Evolutionary conservation across 2,797 vertebrate species (phyloP).

Genomic region (Macroramphosus scolopax): DNA sequence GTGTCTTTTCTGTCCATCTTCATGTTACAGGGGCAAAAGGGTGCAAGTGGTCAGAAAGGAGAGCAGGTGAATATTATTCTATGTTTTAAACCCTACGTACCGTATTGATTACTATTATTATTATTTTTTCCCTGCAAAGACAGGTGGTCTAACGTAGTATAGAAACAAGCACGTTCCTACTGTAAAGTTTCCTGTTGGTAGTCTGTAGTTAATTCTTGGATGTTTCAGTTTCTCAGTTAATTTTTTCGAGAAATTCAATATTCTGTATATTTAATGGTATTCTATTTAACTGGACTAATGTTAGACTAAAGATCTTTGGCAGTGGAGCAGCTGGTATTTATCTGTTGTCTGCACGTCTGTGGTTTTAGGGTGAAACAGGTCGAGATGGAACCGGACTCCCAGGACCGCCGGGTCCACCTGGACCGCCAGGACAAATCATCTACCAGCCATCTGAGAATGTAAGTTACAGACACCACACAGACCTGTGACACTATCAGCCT

Average conservation of each 20-base stretch:
- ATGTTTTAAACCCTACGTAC: too few species aligned
- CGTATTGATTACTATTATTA: too few species aligned
- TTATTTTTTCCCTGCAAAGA: slow-evolving; percentile 6
- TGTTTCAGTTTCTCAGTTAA: too few species aligned
- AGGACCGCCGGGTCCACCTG: slow-evolving; percentile 86
- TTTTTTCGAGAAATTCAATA: too few species aligned
- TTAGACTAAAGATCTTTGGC: not conserved
- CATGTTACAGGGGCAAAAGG: slow-evolving; percentile 71
- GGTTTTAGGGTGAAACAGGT: slow-evolving; percentile 85
- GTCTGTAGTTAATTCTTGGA: too few species aligned
- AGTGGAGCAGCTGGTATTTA: not conserved
- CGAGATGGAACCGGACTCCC: slow-evolving; percentile 82
- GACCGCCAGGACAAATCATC: slow-evolving; percentile 85
- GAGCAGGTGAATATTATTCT: slow-evolving; percentile 66
- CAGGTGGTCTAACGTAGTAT: too few species aligned
- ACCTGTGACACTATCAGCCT: too few species aligned
- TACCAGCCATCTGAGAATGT: slow-evolving; percentile 68
- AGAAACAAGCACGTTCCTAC: too few species aligned
- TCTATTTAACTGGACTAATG: not conserved
- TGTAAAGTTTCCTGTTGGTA: too few species aligned
- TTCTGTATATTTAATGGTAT: not conserved
- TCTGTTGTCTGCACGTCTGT: not conserved
- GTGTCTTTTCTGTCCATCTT: too few species aligned
- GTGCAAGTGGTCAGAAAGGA: slow-evolving; percentile 70
- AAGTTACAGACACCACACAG: slow-evolving; percentile 3